Percentiles rank a stretch among this genome's conserved stretches.
phyloP scores from a whole-genome alignment of 2,888 invertebrate species.

The Tenthredo distinguenda region DNA sequence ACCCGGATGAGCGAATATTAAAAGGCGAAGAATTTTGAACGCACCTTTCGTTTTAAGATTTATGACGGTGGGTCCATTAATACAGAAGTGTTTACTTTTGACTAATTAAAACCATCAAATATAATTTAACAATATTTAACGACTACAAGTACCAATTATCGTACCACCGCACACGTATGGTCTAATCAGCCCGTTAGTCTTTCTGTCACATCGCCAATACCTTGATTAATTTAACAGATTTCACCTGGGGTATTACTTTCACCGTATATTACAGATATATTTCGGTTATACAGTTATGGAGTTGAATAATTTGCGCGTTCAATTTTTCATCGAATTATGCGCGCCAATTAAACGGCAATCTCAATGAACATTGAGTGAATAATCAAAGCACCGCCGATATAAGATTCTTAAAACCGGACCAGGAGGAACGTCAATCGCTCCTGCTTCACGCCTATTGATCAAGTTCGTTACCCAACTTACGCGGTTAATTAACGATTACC shows the following conservation, averaged over 20 bases:
- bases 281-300: slow-evolving; percentile 9
- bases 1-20: not conserved
- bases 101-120: slow-evolving; percentile 30
- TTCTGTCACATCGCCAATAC: slow-evolving; percentile 16
- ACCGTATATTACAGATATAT: not conserved
- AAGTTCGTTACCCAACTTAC: not conserved
- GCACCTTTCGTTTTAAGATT: not conserved
- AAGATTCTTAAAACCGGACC: slow-evolving; percentile 14
- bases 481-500: slow-evolving; percentile 37
- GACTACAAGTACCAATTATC: slow-evolving; percentile 35
- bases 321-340: slow-evolving; percentile 16
- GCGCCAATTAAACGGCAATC: slow-evolving; percentile 10
- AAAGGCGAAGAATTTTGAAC: not conserved
- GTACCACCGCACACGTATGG: not conserved
- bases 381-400: slow-evolving; percentile 1
- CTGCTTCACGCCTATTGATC: slow-evolving; percentile 29
- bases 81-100: slow-evolving; percentile 16
- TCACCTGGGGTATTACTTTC: slow-evolving; percentile 22
- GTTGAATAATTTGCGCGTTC: not conserved
- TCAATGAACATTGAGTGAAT: not conserved
- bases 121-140: slow-evolving; percentile 14
- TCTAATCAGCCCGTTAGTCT: slow-evolving; percentile 8
- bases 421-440: slow-evolving; percentile 1
- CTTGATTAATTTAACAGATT: slow-evolving; percentile 38
- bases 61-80: not conserved